phyloP scores from a whole-genome alignment of 2,888 invertebrate genomes.

The Morpho deidamia region DNA sequence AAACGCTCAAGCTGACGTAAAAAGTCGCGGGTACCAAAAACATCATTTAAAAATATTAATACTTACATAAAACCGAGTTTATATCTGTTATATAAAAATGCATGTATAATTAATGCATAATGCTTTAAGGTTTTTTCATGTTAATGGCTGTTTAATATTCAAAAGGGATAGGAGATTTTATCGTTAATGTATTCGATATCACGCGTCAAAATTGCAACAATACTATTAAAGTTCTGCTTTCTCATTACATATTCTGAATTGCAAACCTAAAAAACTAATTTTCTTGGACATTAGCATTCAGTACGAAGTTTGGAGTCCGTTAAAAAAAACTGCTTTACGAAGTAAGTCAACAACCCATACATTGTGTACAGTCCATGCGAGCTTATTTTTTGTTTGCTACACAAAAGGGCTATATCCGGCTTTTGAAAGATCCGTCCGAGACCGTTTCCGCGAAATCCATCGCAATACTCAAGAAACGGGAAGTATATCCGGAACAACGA shows the following conservation, averaged over 20 bases:
- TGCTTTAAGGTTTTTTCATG: neutral
- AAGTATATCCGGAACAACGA: conserved; percentile 73
- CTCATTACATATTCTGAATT: conserved; percentile 39
- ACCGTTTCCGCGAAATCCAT: conserved; percentile 69
- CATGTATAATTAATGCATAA: no score
- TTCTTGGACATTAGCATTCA: conserved; percentile 43
- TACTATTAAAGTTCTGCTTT: conserved; percentile 25
- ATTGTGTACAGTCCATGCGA: conserved; percentile 38
- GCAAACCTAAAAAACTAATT: conserved; percentile 36
- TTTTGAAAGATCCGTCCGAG: conserved; percentile 50
- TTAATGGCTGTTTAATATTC: neutral
- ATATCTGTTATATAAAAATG: no score
- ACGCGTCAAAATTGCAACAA: conserved; percentile 7
- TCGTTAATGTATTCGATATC: conserved; percentile 1
- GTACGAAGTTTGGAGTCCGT: conserved; percentile 39
- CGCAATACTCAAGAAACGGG: conserved; percentile 70
- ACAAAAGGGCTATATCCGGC: conserved; percentile 72
- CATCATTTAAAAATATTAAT: no score
- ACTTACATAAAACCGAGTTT: no score
- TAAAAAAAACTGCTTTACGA: conserved; percentile 36
- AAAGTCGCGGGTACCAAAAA: no score
- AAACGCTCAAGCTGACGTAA: no score
- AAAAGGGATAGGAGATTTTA: neutral
- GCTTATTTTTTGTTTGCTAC: conserved; percentile 52
- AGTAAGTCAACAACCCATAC: conserved; percentile 62